These are phyloP conservation scores for Eretmocerus hayati DNA, from an alignment of 2,888 invertebrate species.

Conservation along the genomic window DNA sequence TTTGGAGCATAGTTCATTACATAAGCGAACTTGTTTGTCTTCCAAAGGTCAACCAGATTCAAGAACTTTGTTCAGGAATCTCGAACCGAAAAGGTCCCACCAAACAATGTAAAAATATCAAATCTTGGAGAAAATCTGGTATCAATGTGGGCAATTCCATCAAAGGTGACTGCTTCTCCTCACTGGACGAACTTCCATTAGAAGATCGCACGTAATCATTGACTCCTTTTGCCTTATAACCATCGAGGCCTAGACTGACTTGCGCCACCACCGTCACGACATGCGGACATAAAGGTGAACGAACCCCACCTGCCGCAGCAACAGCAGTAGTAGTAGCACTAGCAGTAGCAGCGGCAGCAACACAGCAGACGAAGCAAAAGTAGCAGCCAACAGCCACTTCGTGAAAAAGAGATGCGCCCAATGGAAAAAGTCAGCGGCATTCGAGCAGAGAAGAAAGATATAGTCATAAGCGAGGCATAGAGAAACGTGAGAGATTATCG, in stretches of 20 bases:
- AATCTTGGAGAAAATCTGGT: no score
- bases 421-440: slow-evolving; percentile 8
- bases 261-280: slow-evolving; percentile 11
- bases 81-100: no score
- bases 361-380: slow-evolving; percentile 20
- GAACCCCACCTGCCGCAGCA: slow-evolving; percentile 38
- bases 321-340: slow-evolving; percentile 21
- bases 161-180: no score
- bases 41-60: no score
- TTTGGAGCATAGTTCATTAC: no score
- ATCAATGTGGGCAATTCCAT: no score
- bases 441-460: not conserved
- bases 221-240: not conserved
- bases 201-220: no score
- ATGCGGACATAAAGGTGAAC: slow-evolving; percentile 41
- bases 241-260: not conserved
- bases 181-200: no score
- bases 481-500: not conserved
- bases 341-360: slow-evolving; percentile 15
- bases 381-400: slow-evolving; percentile 22
- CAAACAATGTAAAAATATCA: no score
- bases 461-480: not conserved
- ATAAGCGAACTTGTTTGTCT: no score
- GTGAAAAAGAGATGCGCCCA: slow-evolving; percentile 24
- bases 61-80: no score